Conservation (phyloP, 2,113 vertebrate genomes). For the Arizona elegans region DNA sequence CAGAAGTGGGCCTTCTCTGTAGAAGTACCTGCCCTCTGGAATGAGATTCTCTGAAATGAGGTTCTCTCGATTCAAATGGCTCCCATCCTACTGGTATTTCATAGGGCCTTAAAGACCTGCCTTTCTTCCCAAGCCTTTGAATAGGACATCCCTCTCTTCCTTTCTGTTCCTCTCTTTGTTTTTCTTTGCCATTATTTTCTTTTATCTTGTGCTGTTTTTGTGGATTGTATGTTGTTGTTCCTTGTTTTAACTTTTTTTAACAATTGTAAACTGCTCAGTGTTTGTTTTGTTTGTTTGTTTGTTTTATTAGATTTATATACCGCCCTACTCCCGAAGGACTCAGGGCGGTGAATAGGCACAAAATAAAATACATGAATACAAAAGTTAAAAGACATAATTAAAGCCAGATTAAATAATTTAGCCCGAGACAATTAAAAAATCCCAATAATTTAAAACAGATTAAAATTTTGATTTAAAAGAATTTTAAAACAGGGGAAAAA, state of each 20-base stretch:
- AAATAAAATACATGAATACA: too few relatives aligned
- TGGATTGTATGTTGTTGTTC: not conserved
- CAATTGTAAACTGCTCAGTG: not conserved
- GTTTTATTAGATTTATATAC: too few relatives aligned
- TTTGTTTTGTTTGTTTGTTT: too few relatives aligned
- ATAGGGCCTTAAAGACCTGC: not conserved
- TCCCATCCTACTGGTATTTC: not conserved
- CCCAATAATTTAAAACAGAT: too few relatives aligned
- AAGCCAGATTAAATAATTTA: too few relatives aligned
- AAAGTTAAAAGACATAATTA: too few relatives aligned
- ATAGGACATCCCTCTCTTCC: not conserved
- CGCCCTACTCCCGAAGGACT: too few relatives aligned
- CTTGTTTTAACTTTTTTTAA: not conserved
- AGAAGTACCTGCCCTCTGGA: not conserved
- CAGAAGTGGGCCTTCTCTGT: not conserved
- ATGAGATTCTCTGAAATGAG: not conserved
- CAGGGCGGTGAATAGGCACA: too few relatives aligned
- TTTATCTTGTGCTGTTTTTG: not conserved
- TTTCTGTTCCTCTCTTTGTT: not conserved
- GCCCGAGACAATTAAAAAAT: too few relatives aligned
- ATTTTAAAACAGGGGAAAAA: too few relatives aligned
- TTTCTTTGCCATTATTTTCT: not conserved
- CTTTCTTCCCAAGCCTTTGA: not conserved
- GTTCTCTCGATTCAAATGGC: not conserved
- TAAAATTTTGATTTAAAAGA: too few relatives aligned